Base-by-base conservation (phyloP, 2,113 vertebrate genomes). In the Cyprinodon variegatus region DNA sequence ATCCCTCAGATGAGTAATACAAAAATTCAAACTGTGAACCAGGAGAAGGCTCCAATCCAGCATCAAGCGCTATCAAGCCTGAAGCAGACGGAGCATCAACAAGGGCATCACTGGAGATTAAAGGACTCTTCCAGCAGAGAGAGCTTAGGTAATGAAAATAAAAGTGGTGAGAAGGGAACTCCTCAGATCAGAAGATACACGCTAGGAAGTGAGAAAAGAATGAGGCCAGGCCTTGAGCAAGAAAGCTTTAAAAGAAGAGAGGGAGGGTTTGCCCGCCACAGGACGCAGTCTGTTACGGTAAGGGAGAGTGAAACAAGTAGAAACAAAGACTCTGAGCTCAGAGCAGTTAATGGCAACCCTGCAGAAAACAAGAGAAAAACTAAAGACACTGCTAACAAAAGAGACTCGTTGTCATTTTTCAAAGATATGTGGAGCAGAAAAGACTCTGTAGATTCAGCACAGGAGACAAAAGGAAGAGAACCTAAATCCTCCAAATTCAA, bases 91-190 rank as follows among this genome's bases (percentile, higher is more conserved):
- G 79, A 76, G 63, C 83, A 73, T 71, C 83, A 73, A 22, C 82
- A 79, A 65, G 64, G 48, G n/a, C 62, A 70, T 78, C 74, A 74
- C 13, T 66, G 68, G 15, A 75, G 73, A 87, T 73, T 67, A 70
- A 82, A 79, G 48, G 80, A 83, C 74, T 78, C 79, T 22, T 61
- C 72, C 70, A 78, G 76, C 78, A 75, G 74, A 77, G 88, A 83
- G 61, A 86, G 68, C 76, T 65, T 77, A 66, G n/a, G 71, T 75
- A 29, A 22, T 62, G 87, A 83, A 60, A 87, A 74, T 74, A 83
- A 50, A 77, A 84, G 72, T 3, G 39, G 66, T 65, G 77, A 84
- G 68, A 77, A 37, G n/a, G 64, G 37, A 4, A 37, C 41, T 53
- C 38, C 64, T 5, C 77, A 84, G 69, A 74, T 77, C 61, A 74